Evolutionary conservation across 2,888 invertebrate species (phyloP), one percentile per base, ranked within the genome.

Genomic region (Caenorhabditis sp.): DNA sequence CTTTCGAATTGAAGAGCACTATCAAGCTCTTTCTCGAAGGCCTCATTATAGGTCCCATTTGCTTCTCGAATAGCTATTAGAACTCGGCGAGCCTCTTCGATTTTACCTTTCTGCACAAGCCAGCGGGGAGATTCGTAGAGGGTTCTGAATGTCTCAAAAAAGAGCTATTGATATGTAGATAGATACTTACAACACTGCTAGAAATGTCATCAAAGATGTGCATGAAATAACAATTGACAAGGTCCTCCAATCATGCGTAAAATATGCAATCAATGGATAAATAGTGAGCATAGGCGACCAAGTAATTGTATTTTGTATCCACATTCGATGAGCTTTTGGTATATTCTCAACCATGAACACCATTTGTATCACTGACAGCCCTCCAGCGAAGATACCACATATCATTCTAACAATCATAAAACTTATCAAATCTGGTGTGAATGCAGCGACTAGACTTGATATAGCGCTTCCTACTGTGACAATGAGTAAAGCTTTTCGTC

Each of bases 291-390:
- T 85, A 5, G 86, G 86, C 17, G 86, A 86, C 78, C 78, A 80
- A 12, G 80, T 80, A 36, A 80, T 80, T 7, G 72, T 63, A 36
- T 72, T 72, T 10, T 31, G 80, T 25, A 86, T 82, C 78, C 81
- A 79, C 77, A 86, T 82, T 25, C 85, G 67, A 49, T 82, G 80
- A 25, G 81, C 76, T 50, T 79, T 82, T 21, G 85, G 85, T 31
- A 86, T 70, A 60, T 84, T 86, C 67, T 86, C 86, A n/a, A 85
- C 63, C 59, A 84, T 73, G 64, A 70, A 85, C 10, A 86, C 85
- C 67, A 76, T 78, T 50, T 76, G 68, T 14, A 83, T 78, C 76
- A 70, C 70, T 21, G 71, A 65, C 26, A 76, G n/a, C 26, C 76
- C 76, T 43, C 71, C 72, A 0, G 76, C 69, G 56, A 72, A 72